A percentile compares a stretch with the other conserved stretches of the same genome.
Evolutionary conservation across 2,888 invertebrate species (phyloP).

Genomic region (Mythimna albipuncta): DNA sequence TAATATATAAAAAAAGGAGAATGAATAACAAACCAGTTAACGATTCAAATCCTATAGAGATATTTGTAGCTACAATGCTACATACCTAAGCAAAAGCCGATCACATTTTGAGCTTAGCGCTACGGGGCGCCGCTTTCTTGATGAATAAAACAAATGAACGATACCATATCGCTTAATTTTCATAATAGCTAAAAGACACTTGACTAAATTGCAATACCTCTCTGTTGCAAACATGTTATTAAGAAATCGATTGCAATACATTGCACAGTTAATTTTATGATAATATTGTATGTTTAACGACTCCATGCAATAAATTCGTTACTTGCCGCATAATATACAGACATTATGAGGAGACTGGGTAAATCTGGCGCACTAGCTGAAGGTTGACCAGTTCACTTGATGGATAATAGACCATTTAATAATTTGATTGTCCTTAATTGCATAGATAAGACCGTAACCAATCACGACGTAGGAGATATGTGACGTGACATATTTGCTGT

Average conservation of each 20-base stretch:
- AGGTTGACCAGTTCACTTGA: conserved; percentile 62
- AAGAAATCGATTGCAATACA: conserved; percentile 44
- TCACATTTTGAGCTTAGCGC: conserved; percentile 17
- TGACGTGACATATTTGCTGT: conserved; percentile 49
- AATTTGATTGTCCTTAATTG: conserved; percentile 53
- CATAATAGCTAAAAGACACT: conserved; percentile 8
- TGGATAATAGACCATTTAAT: conserved; percentile 53
- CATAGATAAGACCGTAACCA: conserved; percentile 39
- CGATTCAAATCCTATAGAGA: conserved; percentile 22
- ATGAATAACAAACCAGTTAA: conserved; percentile 34
- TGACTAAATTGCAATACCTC: conserved; percentile 15
- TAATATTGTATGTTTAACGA: conserved; percentile 37
- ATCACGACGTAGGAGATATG: conserved; percentile 45
- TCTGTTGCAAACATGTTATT: conserved; percentile 30
- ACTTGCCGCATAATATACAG: conserved; percentile 22
- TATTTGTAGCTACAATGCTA: conserved; percentile 10
- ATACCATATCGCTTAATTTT: background rate
- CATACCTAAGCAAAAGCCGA: conserved; percentile 20
- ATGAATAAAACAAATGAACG: conserved; percentile 37
- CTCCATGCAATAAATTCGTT: conserved; percentile 32
- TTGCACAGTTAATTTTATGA: conserved; percentile 41
- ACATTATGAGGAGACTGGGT: conserved; percentile 46
- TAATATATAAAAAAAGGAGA: conserved; percentile 1
- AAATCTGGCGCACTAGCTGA: conserved; percentile 49
- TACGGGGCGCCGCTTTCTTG: conserved; percentile 44